Evolutionary conservation across 2,113 vertebrate species (phyloP), one percentile per base, ranked within the genome.

Genomic region (Micromys minutus): DNA sequence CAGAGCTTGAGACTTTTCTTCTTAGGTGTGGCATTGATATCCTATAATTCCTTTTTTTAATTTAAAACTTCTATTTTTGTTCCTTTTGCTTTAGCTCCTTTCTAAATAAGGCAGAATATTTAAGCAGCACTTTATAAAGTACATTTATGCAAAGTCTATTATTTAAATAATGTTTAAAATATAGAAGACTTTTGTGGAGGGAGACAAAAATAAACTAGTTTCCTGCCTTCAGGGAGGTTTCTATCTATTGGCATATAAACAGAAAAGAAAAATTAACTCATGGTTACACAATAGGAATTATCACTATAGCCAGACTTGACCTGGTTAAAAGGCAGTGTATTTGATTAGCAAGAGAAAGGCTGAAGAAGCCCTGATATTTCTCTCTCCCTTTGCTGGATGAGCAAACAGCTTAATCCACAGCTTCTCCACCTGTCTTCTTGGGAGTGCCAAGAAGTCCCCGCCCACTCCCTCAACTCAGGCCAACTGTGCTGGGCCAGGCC

Each of bases 401-500:
- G 86, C 50, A 77, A 87, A 96, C 93, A 95, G 95, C 96, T 96
- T 93, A 94, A 97, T 96, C 85, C 88, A 92, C 42, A 75, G 92
- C 90, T 90, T 93, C 52, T 90, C 94, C 93, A 96, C 96, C 96
- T 98, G 96, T 89, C 92, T 97, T 89, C 63, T 65, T 47, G 36
- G 45, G 24, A 93, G 31, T 93, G 95, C 96, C 92, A 97, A 22
- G 8, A 61, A 91, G 93, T 94, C 52, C 61, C 84, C 72, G 63
- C 92, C 93, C 95, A 84, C 42, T 80, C 57, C 72, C 76, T 77
- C 77, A 89, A 57, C 63, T 80, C 87, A 29, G 80, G 89, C 96
- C 92, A 90, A 95, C 96, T 97, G 95, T 91, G 93, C 94, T 83
- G 96, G 96, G 96, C 88, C 63, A 88, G 94, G 92, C 89, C 89